Evolutionary conservation across 2,888 invertebrate species (phyloP).

Genomic region (Neuroscelio doddi): DNA sequence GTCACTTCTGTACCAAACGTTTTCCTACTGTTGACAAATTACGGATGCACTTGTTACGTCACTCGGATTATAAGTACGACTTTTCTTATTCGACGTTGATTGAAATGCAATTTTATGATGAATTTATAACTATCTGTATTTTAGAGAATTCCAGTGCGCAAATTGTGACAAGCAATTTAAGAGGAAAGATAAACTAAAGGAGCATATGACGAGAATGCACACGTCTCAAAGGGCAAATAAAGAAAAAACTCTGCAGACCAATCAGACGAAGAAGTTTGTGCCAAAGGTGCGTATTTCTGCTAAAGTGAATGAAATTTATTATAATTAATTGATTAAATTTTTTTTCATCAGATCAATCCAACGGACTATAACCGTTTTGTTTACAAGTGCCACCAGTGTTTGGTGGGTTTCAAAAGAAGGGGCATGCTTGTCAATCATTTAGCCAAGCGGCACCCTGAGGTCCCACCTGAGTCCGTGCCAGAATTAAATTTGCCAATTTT

Average conservation of each 20-base stretch:
- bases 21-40: conserved; percentile 83
- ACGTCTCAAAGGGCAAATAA: conserved; percentile 71
- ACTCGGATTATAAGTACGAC: conserved; percentile 73
- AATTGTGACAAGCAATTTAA: conserved; percentile 86
- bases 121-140: conserved; percentile 56
- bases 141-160: conserved; percentile 82
- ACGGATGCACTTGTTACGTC: conserved; percentile 78
- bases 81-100: too few relatives aligned
- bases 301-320: background rate
- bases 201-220: conserved; percentile 82
- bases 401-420: conserved; percentile 85
- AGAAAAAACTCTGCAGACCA: conserved; percentile 56
- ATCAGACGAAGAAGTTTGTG: conserved; percentile 74
- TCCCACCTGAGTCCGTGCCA: conserved; percentile 78
- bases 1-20: conserved; percentile 79
- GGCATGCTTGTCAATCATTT: conserved; percentile 91
- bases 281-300: conserved; percentile 72
- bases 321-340: conserved; percentile 8
- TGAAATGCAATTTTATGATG: background rate
- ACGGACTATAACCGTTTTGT: conserved; percentile 82
- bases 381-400: conserved; percentile 84
- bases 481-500: conserved; percentile 86
- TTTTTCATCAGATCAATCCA: conserved; percentile 68
- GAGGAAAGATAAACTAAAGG: conserved; percentile 82
- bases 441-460: conserved; percentile 82